These are phyloP conservation scores for Heliconius congener DNA, from an alignment of 1,140 invertebrate genomes.

Conservation along the genomic window DNA sequence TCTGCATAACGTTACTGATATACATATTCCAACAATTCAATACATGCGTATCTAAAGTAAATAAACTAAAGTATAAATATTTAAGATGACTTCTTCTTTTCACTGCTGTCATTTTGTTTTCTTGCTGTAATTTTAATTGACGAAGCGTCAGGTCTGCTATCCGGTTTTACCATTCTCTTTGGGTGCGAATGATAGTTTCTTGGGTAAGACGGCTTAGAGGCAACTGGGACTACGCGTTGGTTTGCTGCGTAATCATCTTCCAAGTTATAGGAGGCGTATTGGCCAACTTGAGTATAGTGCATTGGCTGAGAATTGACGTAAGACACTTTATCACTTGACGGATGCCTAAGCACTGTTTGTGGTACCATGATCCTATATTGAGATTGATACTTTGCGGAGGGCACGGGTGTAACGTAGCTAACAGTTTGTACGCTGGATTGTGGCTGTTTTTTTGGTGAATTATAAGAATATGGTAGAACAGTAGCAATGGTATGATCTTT, in stretches of 20 bases:
- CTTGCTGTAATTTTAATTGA: constrained; percentile 24
- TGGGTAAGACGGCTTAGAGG: constrained; percentile 53
- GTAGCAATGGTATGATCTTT: constrained; percentile 72
- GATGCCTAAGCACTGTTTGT: constrained; percentile 59
- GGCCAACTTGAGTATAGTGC: constrained; percentile 48
- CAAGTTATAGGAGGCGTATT: constrained; percentile 49
- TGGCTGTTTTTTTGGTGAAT: constrained; percentile 43
- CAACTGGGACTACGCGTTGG: constrained; percentile 51
- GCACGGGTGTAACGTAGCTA: constrained; percentile 70
- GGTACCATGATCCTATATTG: constrained; percentile 70
- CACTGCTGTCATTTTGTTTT: constrained; percentile 49
- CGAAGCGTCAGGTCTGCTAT: constrained; percentile 42
- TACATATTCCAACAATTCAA: not conserved
- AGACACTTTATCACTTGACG: constrained; percentile 59
- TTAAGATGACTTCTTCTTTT: constrained; percentile 54
- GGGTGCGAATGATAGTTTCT: constrained; percentile 62
- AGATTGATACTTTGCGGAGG: constrained; percentile 66
- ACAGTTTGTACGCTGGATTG: constrained; percentile 56
- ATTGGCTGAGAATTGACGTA: constrained; percentile 65
- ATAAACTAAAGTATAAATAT: not conserved
- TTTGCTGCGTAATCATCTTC: constrained; percentile 54
- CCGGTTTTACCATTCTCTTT: constrained; percentile 61
- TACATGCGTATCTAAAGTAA: not conserved
- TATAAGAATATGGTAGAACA: constrained; percentile 62
- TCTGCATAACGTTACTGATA: not conserved